Evolutionary conservation across 2,888 invertebrate species (phyloP).

Genomic region (Oscheius onirici): DNA sequence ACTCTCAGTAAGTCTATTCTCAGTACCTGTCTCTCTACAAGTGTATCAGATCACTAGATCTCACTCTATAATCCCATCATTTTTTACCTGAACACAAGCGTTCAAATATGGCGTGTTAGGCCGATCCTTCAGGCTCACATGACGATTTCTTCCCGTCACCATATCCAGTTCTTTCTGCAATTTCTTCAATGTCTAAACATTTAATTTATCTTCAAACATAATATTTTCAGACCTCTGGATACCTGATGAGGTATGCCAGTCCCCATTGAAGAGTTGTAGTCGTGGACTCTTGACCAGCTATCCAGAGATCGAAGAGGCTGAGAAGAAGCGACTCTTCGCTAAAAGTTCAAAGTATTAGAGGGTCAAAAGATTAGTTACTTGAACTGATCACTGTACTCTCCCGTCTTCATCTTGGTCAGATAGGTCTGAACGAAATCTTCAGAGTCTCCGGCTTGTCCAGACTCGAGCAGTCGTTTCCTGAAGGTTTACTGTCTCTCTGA

Average conservation of each 20-base stretch:
- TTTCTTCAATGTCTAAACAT: background rate
- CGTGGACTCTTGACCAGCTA: constrained; percentile 12
- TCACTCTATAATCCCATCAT: too few relatives aligned
- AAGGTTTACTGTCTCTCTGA: too few relatives aligned
- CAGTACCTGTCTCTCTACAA: too few relatives aligned
- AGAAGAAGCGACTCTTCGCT: constrained; percentile 3
- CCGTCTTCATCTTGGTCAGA: constrained; percentile 9
- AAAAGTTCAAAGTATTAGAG: background rate
- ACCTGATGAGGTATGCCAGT: background rate
- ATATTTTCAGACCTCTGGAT: background rate
- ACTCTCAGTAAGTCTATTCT: too few relatives aligned
- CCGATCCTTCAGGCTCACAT: background rate
- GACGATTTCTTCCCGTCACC: constrained; percentile 10
- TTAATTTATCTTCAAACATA: background rate
- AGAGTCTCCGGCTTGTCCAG: background rate
- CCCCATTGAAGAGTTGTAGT: background rate
- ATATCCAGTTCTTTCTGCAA: background rate
- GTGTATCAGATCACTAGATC: background rate
- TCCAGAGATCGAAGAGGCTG: constrained; percentile 18
- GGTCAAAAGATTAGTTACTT: background rate
- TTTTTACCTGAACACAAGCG: constrained; percentile 5
- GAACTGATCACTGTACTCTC: background rate
- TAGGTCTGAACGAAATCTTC: constrained; percentile 16
- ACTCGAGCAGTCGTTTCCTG: too few relatives aligned
- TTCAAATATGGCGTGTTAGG: constrained; percentile 15